Evolutionary conservation across 2,113 vertebrate genomes (phyloP), one percentile per base, ranked within the genome.

Genomic region (Sapajus apella): DNA sequence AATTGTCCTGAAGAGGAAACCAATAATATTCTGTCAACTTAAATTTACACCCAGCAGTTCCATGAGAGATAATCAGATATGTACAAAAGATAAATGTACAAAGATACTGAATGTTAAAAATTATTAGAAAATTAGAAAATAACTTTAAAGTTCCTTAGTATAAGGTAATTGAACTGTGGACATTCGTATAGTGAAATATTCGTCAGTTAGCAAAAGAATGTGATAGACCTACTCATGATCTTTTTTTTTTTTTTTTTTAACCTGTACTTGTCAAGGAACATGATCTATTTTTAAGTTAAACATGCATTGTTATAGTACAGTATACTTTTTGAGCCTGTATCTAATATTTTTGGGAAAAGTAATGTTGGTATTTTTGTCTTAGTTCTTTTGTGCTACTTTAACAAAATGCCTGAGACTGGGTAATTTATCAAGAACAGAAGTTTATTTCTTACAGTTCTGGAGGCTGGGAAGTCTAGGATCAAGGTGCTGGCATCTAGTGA

Each of bases 261-360:
- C 52, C 52, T 52, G 52, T 52, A 52, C 52, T 18, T 52, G 52
- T 52, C 52, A 52, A 52, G 52, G 16, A 52, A 52, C 27, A 23
- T 45, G 37, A 35, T 75, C 37, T 82, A 3, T 84, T 95, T 92
- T 85, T 92, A 91, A 86, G 58, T 90, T 75, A 82, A 82, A 37
- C 18, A 40, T 66, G 37, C 12, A 30, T 25, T 76, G 3, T 45
- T 80, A 35, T 52, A 55, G 77, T 94, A 64, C 9, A 73, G 25
- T 55, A 21, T 86, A 47, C 68, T 52, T 91, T 88, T 58, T 97
- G 64, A 97, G 45, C 43, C 72, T 13, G 18, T 25, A 20, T 87
- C 82, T 64, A 4, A 30, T 94, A 80, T 66, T 92, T 96, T 92
- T 90, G 70, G 61, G 79, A 87, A 83, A 68, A 83, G 27, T 35